Evolutionary conservation across 2,888 invertebrate species (phyloP).

Genomic region (Lycia hirtaria): DNA sequence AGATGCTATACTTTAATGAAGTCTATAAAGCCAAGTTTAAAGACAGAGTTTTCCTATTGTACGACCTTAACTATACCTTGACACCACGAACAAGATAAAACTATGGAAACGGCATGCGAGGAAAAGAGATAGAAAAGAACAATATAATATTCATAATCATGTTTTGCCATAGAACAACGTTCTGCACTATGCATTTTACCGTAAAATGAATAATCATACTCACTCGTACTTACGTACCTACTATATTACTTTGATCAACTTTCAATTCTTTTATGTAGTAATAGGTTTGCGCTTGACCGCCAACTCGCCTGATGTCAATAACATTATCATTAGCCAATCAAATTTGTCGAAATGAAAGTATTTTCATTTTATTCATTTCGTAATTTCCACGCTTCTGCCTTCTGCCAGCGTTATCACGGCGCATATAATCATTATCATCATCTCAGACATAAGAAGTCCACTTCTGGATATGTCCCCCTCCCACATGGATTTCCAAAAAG

Average conservation of each 20-base stretch:
- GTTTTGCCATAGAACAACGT: background rate
- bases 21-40: background rate
- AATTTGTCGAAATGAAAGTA: no score
- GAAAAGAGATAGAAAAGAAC: slow-evolving; percentile 51
- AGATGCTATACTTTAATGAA: background rate
- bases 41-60: slow-evolving; percentile 31
- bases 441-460: no score
- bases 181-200: slow-evolving; percentile 35
- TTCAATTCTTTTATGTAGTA: background rate
- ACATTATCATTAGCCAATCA: no score
- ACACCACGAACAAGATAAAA: slow-evolving; percentile 56
- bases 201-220: slow-evolving; percentile 45
- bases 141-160: slow-evolving; percentile 1
- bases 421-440: no score
- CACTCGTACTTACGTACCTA: slow-evolving; percentile 24
- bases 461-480: no score
- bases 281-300: no score
- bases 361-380: no score
- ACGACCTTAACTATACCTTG: slow-evolving; percentile 34
- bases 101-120: slow-evolving; percentile 50
- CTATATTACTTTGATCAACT: background rate
- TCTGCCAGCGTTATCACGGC: no score
- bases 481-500: no score
- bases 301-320: no score
- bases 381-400: no score